A percentile compares a stretch with the other conserved stretches of the same genome.
Conservation (phyloP, 2,888 invertebrate genomes). For the Beris morrisii region DNA sequence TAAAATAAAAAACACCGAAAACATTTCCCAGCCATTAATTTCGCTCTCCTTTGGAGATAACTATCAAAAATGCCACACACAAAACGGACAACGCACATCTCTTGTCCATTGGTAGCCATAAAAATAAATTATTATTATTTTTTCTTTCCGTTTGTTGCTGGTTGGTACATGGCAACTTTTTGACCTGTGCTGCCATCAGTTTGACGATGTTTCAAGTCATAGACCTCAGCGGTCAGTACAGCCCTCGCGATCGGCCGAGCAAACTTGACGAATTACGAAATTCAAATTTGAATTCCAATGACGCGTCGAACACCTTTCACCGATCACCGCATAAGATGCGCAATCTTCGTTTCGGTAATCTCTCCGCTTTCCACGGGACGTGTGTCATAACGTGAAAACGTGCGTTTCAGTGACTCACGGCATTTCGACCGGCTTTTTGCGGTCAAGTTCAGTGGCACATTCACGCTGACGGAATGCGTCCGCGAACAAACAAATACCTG, state of each 20-base stretch:
- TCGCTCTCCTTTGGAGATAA: constrained; percentile 34
- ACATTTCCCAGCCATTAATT: constrained; percentile 35
- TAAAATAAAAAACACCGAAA: constrained; percentile 21
- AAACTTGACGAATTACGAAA: too few relatives aligned
- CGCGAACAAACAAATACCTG: too few relatives aligned
- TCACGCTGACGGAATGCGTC: too few relatives aligned
- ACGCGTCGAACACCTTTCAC: constrained; percentile 14
- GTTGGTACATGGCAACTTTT: constrained; percentile 12
- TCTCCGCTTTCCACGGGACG: constrained; percentile 5
- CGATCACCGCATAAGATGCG: neutral
- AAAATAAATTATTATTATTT: constrained; percentile 31
- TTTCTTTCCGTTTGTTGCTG: constrained; percentile 19
- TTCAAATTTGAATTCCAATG: too few relatives aligned
- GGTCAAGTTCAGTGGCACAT: constrained; percentile 27
- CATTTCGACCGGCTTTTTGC: constrained; percentile 15
- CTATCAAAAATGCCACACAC: constrained; percentile 29
- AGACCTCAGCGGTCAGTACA: constrained; percentile 11
- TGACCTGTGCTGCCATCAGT: constrained; percentile 16
- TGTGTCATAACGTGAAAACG: constrained; percentile 17
- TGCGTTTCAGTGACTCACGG: neutral
- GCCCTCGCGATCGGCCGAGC: too few relatives aligned
- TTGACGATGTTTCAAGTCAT: constrained; percentile 7
- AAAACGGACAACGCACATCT: constrained; percentile 29
- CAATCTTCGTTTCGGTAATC: neutral
- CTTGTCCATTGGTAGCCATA: constrained; percentile 29